Evolutionary conservation across 1,140 invertebrate genomes (phyloP).

Genomic region (Mamestra configurata): DNA sequence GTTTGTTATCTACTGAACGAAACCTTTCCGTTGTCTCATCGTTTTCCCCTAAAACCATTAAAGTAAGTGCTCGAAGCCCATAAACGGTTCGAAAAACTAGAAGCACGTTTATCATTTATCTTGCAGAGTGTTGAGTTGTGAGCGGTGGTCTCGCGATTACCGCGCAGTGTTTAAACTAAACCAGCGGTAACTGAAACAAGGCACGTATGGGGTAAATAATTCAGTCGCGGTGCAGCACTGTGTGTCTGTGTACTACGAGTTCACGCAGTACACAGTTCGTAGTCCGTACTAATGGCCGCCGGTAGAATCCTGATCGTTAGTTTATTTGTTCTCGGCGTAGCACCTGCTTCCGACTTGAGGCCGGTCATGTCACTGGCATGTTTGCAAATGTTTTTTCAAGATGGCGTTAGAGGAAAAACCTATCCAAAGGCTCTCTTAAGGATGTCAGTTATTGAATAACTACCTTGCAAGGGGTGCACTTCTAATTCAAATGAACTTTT

Average conservation of each 20-base stretch:
- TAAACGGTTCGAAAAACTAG: slow-evolving; percentile 56
- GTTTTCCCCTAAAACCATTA: slow-evolving; percentile 49
- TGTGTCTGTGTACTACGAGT: too few species aligned
- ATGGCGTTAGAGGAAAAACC: too few species aligned
- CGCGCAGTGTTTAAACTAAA: slow-evolving; percentile 13
- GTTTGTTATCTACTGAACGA: slow-evolving; percentile 29
- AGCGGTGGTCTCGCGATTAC: not conserved
- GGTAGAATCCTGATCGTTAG: slow-evolving; percentile 51
- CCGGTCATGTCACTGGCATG: not conserved
- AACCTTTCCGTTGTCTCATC: slow-evolving; percentile 43
- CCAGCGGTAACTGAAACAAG: slow-evolving; percentile 17
- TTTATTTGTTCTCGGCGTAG: slow-evolving; percentile 50
- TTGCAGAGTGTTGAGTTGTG: slow-evolving; percentile 50
- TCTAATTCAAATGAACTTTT: too few species aligned
- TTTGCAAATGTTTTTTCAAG: slow-evolving; percentile 3
- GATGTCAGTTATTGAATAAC: too few species aligned
- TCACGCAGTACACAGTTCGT: too few species aligned
- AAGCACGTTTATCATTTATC: slow-evolving; percentile 59
- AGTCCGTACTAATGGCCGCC: slow-evolving; percentile 47
- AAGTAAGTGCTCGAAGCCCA: slow-evolving; percentile 53
- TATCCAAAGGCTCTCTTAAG: too few species aligned
- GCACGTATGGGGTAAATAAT: slow-evolving; percentile 56
- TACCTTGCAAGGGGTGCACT: too few species aligned
- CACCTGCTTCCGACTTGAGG: slow-evolving; percentile 47
- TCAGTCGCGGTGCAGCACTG: slow-evolving; percentile 44